Conservation (phyloP, 1,140 invertebrate species). For the Helicoverpa armigera region DNA sequence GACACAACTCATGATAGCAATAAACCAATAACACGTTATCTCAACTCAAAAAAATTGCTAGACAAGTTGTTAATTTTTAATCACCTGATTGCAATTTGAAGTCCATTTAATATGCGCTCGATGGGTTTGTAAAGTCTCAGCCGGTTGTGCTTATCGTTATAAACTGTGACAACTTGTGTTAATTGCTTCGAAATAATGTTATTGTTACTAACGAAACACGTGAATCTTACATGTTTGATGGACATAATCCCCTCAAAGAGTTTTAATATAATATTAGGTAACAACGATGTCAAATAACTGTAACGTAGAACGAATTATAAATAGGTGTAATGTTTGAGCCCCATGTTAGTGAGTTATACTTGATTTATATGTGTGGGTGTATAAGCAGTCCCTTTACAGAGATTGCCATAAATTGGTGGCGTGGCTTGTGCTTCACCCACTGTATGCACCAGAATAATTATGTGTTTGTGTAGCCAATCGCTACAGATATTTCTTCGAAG, state of each 20-base stretch:
- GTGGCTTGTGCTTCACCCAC: constrained; percentile 16
- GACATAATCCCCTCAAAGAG: not conserved
- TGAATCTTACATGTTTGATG: constrained; percentile 7
- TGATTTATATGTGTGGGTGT: constrained; percentile 9
- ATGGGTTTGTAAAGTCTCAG: constrained; percentile 19
- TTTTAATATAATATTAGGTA: not conserved
- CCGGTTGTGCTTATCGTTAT: constrained; percentile 36
- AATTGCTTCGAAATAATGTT: constrained; percentile 15
- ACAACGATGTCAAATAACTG: constrained; percentile 34
- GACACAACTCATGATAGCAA: too few species aligned
- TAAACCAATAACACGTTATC: too few species aligned
- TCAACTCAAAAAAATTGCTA: too few species aligned
- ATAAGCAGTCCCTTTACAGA: not conserved
- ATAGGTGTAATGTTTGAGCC: constrained; percentile 29
- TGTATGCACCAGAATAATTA: constrained; percentile 5
- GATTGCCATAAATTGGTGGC: not conserved
- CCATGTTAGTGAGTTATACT: constrained; percentile 8
- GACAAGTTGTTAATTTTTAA: too few species aligned
- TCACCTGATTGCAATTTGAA: constrained; percentile 14
- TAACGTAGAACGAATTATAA: constrained; percentile 30
- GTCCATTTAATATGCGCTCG: not conserved
- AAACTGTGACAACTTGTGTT: constrained; percentile 19
- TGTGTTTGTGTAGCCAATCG: not conserved
- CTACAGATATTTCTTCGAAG: constrained; percentile 6
- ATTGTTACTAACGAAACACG: constrained; percentile 25